phyloP scores from a whole-genome alignment of 2,113 vertebrate genomes.

The Nannospalax galili region DNA sequence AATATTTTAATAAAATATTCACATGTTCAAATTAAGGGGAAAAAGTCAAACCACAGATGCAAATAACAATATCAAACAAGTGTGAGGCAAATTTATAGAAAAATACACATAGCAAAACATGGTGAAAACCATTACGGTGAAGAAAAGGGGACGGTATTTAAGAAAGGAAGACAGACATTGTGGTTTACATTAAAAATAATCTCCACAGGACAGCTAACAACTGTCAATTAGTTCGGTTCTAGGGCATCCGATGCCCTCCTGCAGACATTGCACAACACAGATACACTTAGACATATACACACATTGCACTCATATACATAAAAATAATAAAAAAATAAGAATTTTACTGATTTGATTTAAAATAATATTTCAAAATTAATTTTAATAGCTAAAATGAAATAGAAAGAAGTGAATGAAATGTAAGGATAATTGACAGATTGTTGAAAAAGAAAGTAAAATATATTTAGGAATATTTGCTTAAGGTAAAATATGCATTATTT shows the following conservation, averaged over 20 bases:
- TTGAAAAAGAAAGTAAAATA: neutral
- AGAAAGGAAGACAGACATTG: slow-evolving; percentile 14
- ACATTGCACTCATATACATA: neutral
- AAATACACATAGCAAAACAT: neutral
- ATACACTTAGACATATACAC: neutral
- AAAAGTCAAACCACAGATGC: neutral
- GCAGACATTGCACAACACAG: too few relatives aligned
- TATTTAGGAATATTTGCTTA: neutral
- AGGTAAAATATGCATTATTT: neutral
- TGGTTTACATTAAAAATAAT: neutral
- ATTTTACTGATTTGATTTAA: too few relatives aligned
- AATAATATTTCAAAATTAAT: too few relatives aligned
- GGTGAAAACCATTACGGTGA: neutral
- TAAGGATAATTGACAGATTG: neutral
- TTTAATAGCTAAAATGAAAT: neutral
- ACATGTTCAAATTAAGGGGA: neutral
- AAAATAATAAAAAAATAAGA: neutral
- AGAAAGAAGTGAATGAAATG: neutral
- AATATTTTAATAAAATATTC: slow-evolving; percentile 22
- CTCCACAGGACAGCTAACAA: neutral
- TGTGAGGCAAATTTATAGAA: neutral
- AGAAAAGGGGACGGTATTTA: neutral
- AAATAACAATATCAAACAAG: neutral
- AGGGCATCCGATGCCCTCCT: neutral
- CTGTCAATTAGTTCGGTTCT: too few relatives aligned